Percentiles rank a stretch among this genome's conserved stretches.
These are phyloP conservation scores for Eulemur coronatus DNA, from an alignment of 2,797 vertebrate genomes.

Conservation along the genomic window DNA sequence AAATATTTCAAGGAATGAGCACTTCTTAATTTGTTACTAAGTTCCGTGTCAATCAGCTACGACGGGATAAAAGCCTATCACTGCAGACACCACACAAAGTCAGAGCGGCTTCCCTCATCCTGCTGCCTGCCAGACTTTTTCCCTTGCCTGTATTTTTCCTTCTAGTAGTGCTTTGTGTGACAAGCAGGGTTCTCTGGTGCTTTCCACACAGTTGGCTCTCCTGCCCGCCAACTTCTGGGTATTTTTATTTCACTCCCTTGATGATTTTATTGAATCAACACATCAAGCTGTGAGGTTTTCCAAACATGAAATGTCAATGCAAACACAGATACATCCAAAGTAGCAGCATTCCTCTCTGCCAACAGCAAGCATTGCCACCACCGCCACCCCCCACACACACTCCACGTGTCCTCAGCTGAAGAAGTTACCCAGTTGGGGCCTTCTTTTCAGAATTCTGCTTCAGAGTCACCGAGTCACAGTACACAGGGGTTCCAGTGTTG, in stretches of 20 bases:
- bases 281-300: slow-evolving; percentile 77
- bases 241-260: slow-evolving; percentile 77
- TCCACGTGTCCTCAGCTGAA: neutral
- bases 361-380: neutral
- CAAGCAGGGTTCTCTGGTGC: slow-evolving; percentile 50
- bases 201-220: slow-evolving; percentile 71
- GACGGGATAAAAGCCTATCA: slow-evolving; percentile 87
- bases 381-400: neutral
- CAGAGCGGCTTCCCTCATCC: slow-evolving; percentile 83
- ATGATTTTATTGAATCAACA: slow-evolving; percentile 78
- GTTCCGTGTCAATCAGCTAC: slow-evolving; percentile 88
- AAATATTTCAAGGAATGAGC: slow-evolving; percentile 87
- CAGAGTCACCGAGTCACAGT: neutral
- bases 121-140: slow-evolving; percentile 67
- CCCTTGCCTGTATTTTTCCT: slow-evolving; percentile 57
- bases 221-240: slow-evolving; percentile 66
- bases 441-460: neutral
- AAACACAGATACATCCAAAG: slow-evolving; percentile 64
- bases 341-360: slow-evolving; percentile 48
- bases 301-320: slow-evolving; percentile 79
- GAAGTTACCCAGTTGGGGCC: neutral
- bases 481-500: neutral
- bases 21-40: slow-evolving; percentile 89
- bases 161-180: slow-evolving; percentile 67
- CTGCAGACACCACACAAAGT: slow-evolving; percentile 80